Conservation (phyloP, 2,797 vertebrate species). For the Oophaga sylvatica region DNA sequence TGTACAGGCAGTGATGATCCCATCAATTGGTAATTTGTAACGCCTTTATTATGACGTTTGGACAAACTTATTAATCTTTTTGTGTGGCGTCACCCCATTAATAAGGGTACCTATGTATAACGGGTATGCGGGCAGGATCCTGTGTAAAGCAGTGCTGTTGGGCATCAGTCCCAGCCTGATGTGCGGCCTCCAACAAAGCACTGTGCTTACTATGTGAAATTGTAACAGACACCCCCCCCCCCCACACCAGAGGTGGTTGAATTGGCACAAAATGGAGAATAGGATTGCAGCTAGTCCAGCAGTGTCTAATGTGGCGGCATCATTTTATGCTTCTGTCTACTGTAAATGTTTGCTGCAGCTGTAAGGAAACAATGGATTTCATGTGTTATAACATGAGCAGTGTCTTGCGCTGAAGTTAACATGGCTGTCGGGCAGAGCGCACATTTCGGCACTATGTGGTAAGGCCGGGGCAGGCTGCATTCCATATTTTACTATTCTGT, state of each 20-base stretch:
- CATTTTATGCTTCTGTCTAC: not conserved
- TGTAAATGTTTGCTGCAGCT: not conserved
- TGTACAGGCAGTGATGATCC: too few relatives aligned
- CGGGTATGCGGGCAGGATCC: not conserved
- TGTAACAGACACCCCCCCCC: not conserved
- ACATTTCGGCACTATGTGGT: not conserved
- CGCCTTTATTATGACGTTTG: not conserved
- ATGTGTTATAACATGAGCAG: too few relatives aligned
- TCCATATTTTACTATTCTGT: conserved; percentile 30
- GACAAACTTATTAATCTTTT: not conserved
- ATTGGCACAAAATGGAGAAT: conserved; percentile 15
- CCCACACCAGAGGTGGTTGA: conserved; percentile 30
- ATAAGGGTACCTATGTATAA: too few relatives aligned
- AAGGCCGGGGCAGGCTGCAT: not conserved
- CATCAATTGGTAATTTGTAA: too few relatives aligned
- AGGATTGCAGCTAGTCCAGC: not conserved
- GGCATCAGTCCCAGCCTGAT: conserved; percentile 31
- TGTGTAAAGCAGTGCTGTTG: conserved; percentile 25
- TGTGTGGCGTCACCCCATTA: too few relatives aligned
- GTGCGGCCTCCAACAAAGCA: not conserved
- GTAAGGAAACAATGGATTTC: not conserved
- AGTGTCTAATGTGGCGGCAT: not conserved
- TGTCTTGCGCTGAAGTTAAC: not conserved
- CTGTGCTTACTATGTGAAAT: conserved; percentile 40
- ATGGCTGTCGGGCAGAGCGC: not conserved